Evolutionary conservation across 1,140 invertebrate species (phyloP).

Genomic region (Steinernema khuongi): DNA sequence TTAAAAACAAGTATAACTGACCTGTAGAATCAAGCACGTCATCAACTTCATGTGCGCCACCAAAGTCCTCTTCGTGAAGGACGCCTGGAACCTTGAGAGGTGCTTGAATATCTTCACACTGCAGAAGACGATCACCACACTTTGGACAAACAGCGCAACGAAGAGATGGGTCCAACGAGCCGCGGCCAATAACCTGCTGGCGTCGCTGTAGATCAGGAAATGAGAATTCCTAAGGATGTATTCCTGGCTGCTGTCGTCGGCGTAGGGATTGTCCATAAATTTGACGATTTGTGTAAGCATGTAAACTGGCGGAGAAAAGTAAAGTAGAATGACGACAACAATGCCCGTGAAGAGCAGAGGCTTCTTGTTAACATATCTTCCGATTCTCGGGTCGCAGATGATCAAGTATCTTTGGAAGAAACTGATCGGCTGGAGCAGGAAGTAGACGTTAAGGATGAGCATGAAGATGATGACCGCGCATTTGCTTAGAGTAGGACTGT

Average conservation of each 20-base stretch:
- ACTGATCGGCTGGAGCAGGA: background rate
- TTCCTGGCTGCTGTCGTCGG: too few relatives aligned
- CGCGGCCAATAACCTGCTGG: background rate
- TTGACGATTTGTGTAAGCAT: background rate
- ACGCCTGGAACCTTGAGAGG: background rate
- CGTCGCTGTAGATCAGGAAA: too few relatives aligned
- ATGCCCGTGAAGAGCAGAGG: background rate
- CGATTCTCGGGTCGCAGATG: background rate
- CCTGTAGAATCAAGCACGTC: background rate
- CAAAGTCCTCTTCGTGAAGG: background rate
- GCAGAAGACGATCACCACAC: background rate
- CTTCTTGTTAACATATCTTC: background rate
- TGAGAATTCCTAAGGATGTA: too few relatives aligned
- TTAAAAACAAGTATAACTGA: too few relatives aligned
- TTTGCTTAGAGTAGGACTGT: background rate
- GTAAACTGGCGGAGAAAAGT: background rate
- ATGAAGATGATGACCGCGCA: background rate
- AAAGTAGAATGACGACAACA: background rate
- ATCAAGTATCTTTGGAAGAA: background rate
- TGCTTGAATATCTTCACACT: background rate
- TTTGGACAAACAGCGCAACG: background rate
- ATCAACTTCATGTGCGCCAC: background rate
- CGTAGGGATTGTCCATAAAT: too few relatives aligned
- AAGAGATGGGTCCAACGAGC: background rate
- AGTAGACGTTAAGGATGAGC: background rate